Base-by-base conservation (phyloP, 2,113 vertebrate species). In the Panthera tigris region DNA sequence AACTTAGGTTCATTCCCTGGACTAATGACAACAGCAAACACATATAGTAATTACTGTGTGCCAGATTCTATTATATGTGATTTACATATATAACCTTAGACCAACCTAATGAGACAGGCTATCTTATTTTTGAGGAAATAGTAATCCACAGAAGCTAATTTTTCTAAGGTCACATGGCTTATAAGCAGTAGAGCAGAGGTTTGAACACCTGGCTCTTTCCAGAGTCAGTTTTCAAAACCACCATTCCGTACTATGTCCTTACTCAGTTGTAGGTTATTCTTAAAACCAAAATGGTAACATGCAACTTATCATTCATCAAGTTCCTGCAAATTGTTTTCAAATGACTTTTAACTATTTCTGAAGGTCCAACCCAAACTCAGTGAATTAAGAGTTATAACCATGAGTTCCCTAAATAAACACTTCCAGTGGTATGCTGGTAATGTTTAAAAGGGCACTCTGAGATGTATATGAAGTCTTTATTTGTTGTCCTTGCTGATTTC, bases 271-370 rank as follows among this genome's bases (percentile, higher is more conserved):
- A 66, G 13, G 68, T 66, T 91, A 11, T 91, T 88, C 71, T 85
- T 89, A 89, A 95, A 95, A 39, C 12, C 48, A 89, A 74, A 93
- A 82, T 86, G 33, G 2, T 89, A 68, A 23, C 11, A 50, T 39
- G 21, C 4, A 90, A 79, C 31, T 61, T 83, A 74, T 52, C 12
- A 66, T 39, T n/a, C 52, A 79, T 45, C 33, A 57, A 7, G 91
- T 86, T 81, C 33, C 41, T 80, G 15, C 12, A 50, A 50, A 45
- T 57, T 84, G 3, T 76, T 85, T 96, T 74, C 48, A 96, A 83
- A 61, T 91, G 25, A 96, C 31, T 76, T 96, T 90, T 76, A 97
- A 78, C 31, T 91, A n/a, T 23, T 78, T 81, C 39, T 4, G 13
- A 68, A 97, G 41, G 15, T 76, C 27, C 84, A 71, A 31, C 12